A percentile compares a stretch with the other conserved stretches of the same genome.
phyloP scores from a whole-genome alignment of 2,113 vertebrate species.

The Nothoprocta pentlandii region DNA sequence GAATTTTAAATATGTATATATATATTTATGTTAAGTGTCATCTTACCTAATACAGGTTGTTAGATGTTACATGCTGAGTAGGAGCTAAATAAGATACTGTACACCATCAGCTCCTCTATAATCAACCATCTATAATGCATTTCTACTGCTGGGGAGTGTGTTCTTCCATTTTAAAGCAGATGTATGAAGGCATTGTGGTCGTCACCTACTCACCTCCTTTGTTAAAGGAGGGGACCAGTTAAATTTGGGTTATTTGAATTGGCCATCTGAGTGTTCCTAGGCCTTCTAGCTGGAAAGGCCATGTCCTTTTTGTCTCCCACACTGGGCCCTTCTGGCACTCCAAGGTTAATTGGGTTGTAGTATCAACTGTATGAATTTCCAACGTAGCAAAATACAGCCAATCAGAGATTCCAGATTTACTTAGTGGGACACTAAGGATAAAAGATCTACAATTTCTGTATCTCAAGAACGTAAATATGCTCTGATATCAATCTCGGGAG shows the following conservation, averaged over 20 bases:
- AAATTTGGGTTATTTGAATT: neutral
- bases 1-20: neutral
- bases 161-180: neutral
- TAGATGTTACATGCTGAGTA: neutral
- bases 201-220: neutral
- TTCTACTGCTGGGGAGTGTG: neutral
- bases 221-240: neutral
- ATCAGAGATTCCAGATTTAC: neutral
- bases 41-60: neutral
- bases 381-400: neutral
- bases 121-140: neutral
- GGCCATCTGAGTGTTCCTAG: neutral
- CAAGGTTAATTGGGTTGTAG: neutral
- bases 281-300: neutral
- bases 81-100: neutral
- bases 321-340: neutral
- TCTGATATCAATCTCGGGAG: neutral
- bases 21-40: neutral
- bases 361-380: neutral
- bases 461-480: neutral
- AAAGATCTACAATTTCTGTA: neutral
- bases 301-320: neutral
- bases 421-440: neutral
- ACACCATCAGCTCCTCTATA: neutral
- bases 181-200: neutral